These are phyloP conservation scores for Myotis lucifugus DNA, from an alignment of 2,113 vertebrate genomes.

Conservation along the genomic window DNA sequence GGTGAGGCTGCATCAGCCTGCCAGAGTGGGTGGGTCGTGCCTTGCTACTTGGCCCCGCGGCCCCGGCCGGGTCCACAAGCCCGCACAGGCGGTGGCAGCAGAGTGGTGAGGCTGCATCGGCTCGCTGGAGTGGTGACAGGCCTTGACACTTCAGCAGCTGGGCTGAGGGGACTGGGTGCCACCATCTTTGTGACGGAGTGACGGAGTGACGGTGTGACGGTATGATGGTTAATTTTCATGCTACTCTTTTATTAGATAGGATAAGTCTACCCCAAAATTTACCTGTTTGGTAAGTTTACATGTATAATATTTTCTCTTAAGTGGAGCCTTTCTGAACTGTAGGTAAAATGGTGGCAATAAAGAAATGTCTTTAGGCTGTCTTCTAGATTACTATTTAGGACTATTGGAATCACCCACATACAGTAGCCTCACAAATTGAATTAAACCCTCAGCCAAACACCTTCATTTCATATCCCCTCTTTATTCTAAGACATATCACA, in stretches of 20 bases:
- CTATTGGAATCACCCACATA: not conserved
- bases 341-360: not conserved
- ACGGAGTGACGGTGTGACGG: too few relatives aligned
- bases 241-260: not conserved
- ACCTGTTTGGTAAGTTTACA: not conserved
- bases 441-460: not conserved
- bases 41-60: too few relatives aligned
- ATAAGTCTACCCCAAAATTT: not conserved
- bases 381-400: not conserved
- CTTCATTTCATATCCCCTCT: not conserved
- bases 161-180: too few relatives aligned
- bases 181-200: too few relatives aligned
- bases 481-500: not conserved
- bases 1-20: too few relatives aligned
- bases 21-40: too few relatives aligned
- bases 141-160: too few relatives aligned
- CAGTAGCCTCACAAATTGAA: not conserved
- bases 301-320: constrained; percentile 36
- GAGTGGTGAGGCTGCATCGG: too few relatives aligned
- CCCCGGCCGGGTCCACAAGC: too few relatives aligned
- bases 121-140: too few relatives aligned
- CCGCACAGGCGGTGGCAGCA: too few relatives aligned
- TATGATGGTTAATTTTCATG: too few relatives aligned
- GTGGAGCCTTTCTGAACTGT: not conserved
- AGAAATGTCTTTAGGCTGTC: not conserved